These are phyloP conservation scores for Acleris holmiana DNA, from an alignment of 2,888 invertebrate species.

Conservation along the genomic window DNA sequence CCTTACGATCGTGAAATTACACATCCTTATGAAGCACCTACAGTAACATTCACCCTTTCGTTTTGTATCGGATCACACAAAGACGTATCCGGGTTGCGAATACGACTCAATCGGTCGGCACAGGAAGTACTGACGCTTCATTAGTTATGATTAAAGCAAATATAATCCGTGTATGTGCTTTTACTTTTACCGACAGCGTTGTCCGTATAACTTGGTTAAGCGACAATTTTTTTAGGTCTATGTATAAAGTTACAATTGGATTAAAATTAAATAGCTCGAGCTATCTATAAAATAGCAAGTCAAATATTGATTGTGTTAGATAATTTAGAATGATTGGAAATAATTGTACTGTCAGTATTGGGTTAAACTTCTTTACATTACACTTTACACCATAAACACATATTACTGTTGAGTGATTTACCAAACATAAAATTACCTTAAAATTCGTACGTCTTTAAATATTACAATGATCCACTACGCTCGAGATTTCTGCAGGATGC, in stretches of 20 bases:
- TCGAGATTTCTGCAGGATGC: slow-evolving; percentile 4
- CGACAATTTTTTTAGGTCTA: no score
- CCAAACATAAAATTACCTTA: no score
- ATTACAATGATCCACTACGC: not conserved
- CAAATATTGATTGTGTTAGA: no score
- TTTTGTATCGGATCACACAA: slow-evolving; percentile 58
- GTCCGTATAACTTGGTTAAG: slow-evolving; percentile 32
- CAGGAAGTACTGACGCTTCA: slow-evolving; percentile 78
- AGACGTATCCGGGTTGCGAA: slow-evolving; percentile 76
- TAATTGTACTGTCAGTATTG: no score
- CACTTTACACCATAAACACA: no score
- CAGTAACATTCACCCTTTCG: slow-evolving; percentile 65
- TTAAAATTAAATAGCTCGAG: no score
- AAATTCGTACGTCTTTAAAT: no score
- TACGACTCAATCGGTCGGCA: slow-evolving; percentile 62
- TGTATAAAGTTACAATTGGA: no score
- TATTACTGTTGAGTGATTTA: no score
- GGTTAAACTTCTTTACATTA: no score
- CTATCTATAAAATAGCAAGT: no score
- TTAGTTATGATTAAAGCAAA: slow-evolving; percentile 63
- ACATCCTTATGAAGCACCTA: slow-evolving; percentile 41
- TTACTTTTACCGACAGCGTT: slow-evolving; percentile 63
- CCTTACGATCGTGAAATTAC: slow-evolving; percentile 58
- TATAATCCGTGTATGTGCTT: slow-evolving; percentile 60
- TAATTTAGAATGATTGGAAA: no score